Conservation (phyloP, 2,113 vertebrate species). For the Trichomycterus rosablanca region DNA sequence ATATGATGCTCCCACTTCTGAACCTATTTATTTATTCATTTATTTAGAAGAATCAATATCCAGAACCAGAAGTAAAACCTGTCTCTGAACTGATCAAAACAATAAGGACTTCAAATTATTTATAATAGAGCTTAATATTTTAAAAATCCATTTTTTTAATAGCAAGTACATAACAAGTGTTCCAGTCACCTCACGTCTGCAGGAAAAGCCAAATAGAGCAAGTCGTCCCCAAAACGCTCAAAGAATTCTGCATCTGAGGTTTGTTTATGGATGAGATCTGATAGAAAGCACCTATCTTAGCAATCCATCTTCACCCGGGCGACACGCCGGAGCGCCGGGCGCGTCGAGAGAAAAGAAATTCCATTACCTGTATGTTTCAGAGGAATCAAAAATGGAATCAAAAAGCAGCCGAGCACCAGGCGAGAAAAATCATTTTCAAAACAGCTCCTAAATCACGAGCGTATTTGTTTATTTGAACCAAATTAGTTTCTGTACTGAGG, state of each 20-base stretch:
- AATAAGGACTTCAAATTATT: no score
- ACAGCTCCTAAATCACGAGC: constrained; percentile 22
- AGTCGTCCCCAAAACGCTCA: constrained; percentile 1
- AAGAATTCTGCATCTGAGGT: constrained; percentile 9
- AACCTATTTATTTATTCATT: no score
- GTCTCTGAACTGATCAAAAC: no score
- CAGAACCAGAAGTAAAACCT: no score
- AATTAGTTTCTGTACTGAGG: no score
- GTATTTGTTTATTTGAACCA: not conserved
- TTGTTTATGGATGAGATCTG: constrained; percentile 34
- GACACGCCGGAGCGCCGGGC: constrained; percentile 15
- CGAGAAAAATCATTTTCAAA: constrained; percentile 24
- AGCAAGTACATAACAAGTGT: no score
- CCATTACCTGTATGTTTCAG: constrained; percentile 36
- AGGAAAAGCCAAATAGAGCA: not conserved
- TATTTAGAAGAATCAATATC: no score
- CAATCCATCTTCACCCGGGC: constrained; percentile 30
- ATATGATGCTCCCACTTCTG: no score
- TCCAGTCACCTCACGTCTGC: constrained; percentile 3
- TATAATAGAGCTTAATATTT: no score
- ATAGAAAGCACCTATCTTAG: constrained; percentile 21
- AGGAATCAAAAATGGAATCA: constrained; percentile 8
- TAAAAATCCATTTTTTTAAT: no score
- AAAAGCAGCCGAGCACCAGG: constrained; percentile 28
- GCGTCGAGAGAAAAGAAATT: constrained; percentile 31